A percentile compares a stretch with the other conserved stretches of the same genome.
These are phyloP conservation scores for Okapia johnstoni DNA, from an alignment of 2,113 vertebrate species.

Conservation along the genomic window DNA sequence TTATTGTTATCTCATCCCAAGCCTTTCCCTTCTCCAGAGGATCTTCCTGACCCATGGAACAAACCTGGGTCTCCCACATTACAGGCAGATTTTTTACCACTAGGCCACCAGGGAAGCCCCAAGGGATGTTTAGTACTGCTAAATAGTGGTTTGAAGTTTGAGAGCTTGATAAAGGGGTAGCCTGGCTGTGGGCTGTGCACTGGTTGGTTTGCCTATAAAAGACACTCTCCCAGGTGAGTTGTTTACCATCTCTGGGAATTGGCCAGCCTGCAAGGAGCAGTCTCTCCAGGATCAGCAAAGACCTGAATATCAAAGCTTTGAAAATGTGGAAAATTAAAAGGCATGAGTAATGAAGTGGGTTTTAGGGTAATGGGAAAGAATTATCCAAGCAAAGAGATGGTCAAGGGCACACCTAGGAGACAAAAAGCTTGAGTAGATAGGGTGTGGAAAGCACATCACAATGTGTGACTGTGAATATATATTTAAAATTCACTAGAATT, in stretches of 20 bases:
- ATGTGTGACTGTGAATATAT: background rate
- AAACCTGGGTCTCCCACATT: background rate
- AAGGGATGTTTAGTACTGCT: background rate
- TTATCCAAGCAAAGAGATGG: background rate
- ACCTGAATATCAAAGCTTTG: background rate
- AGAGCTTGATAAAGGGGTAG: background rate
- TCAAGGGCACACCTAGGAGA: background rate
- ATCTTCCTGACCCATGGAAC: background rate
- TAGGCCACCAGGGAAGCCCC: background rate
- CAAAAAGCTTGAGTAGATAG: background rate
- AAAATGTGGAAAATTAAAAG: background rate
- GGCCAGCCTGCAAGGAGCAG: fast-evolving
- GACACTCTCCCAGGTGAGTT: fast-evolving
- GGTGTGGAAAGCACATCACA: fast-evolving
- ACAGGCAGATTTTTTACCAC: background rate
- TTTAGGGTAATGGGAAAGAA: background rate
- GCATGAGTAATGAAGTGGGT: background rate
- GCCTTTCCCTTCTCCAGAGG: background rate
- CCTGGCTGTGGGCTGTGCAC: background rate
- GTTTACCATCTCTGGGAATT: background rate
- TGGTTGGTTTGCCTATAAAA: background rate
- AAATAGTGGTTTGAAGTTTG: background rate
- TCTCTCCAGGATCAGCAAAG: background rate
- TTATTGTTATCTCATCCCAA: background rate
- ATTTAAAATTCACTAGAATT: background rate